Percentiles rank a stretch among this genome's conserved stretches.
Conservation (phyloP, 2,888 invertebrate species). For the Drepana falcataria region DNA sequence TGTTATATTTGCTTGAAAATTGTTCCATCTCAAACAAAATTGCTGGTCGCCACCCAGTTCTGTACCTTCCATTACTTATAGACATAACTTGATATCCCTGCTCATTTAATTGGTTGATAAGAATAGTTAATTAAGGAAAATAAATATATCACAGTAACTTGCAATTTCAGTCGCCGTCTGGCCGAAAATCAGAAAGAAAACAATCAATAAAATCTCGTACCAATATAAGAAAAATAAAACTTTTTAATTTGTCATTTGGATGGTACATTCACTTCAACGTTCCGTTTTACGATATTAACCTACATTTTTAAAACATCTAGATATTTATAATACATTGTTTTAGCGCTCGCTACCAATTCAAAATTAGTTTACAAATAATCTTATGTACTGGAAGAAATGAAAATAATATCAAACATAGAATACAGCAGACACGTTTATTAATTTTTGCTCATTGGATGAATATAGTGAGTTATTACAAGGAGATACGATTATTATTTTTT, state of each 20-base stretch:
- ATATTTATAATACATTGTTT: no score
- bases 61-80: slow-evolving; percentile 80
- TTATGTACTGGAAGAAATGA: no score
- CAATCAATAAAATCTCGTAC: slow-evolving; percentile 80
- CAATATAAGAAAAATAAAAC: slow-evolving; percentile 79
- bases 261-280: slow-evolving; percentile 77
- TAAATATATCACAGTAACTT: slow-evolving; percentile 80
- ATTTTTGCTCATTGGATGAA: no score
- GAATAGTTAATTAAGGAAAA: slow-evolving; percentile 76
- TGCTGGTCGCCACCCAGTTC: slow-evolving; percentile 86
- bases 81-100: slow-evolving; percentile 79
- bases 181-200: slow-evolving; percentile 80
- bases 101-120: slow-evolving; percentile 79
- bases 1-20: slow-evolving; percentile 92
- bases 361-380: no score
- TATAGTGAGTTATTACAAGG: no score
- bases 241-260: slow-evolving; percentile 79
- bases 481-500: no score
- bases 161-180: slow-evolving; percentile 79
- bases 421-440: no score
- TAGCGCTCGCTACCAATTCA: no score
- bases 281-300: slow-evolving; percentile 44
- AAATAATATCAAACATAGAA: no score
- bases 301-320: slow-evolving; percentile 7
- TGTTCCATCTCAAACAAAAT: slow-evolving; percentile 94